Base-by-base conservation (phyloP, 2,888 invertebrate species). In the Antitype chi region DNA sequence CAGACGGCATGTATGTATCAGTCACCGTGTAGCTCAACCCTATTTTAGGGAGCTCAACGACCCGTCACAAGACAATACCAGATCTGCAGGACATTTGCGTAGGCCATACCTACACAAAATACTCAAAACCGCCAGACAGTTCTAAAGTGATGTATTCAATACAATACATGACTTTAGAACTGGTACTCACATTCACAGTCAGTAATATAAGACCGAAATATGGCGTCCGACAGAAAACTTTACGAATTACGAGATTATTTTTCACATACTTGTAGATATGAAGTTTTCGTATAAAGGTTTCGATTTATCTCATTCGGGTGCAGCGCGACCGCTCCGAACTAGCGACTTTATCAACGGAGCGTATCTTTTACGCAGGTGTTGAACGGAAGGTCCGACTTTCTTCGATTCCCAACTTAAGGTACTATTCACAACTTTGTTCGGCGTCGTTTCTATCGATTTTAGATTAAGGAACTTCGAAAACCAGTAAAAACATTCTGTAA, bases 401-500 rank as follows among this genome's bases (percentile, higher is more conserved):
- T 94, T 93, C 93, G 93, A 94, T 93, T 94, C 90, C 91, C 78
- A 95, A 95, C 95, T 95, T 93, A 94, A 92, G 94, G 94, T 94
- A 95, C 94, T 94, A 95, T 95, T 96, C 94, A 91, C 93, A 95
- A 96, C 93, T 96, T 95, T 94, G 93, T 93, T 94, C 93, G 90
- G 91, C 94, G 93, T 93, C 94, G 94, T 94, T 95, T 89, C 93
- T 92, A 96, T 96, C 95, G 96, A 96, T 96, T 96, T 96, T 93
- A 96, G 96, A 96, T 96, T 96, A 96, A 94, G 95, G 91, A 95
- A 96, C 94, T 95, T 93, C 88, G 94, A 92, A 94, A 92, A 94
- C 93, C 93, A 94, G 93, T 94, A 94, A 95, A 95, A 96, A 96
- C 95, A 95, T 94, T 93, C 90, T 89, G 93, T 94, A 94, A 95